Evolutionary conservation across 2,113 vertebrate species (phyloP), one percentile per base, ranked within the genome.

Genomic region (Colius striatus): DNA sequence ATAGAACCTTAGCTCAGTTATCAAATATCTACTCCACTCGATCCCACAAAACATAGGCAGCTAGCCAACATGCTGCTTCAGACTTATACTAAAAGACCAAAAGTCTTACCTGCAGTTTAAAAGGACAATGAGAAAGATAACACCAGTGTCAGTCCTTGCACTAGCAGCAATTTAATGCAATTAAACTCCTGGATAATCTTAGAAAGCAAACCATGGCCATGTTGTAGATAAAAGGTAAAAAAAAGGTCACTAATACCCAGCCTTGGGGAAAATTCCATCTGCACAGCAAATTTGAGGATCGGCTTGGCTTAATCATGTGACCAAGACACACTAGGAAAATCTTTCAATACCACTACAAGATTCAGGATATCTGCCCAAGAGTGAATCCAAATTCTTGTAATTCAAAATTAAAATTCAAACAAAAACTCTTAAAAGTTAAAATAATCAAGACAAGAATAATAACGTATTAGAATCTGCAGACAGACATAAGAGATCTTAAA

Each of bases 251-350:
- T 47, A n/a, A 47, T 58, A 90, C 25, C 17, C 51, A 43, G 71
- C 79, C 85, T 83, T 77, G 54, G 62, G 88, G 81, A 85, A 90
- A 92, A 90, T 58, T 83, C 67, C 75, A 88, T 92, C 67, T 94
- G 78, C 71, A 32, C 55, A 73, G 85, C 29, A 80, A 76, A 68
- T 75, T 48, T 48, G 27, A 70, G 53, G 7, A 68, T 65, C 10
- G 4, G 41, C 54, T 90, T 76, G 10, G 57, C 53, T 80, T 62
- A 79, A 75, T 27, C 8, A 3, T 16, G 19, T 54, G 67, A 94
- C 87, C 7, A 79, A 63, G 41, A 66, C 47, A 89, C 50, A 22
- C n/a, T 25, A 61, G 25, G 21, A 87, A 85, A 62, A 53, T 27
- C 65, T 18, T 84, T 76, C 16, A 61, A 10, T 34, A 61, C 10